A percentile compares a stretch with the other conserved stretches of the same genome.
phyloP scores from a whole-genome alignment of 2,888 invertebrate genomes.

The Acrobeloides nanus region DNA sequence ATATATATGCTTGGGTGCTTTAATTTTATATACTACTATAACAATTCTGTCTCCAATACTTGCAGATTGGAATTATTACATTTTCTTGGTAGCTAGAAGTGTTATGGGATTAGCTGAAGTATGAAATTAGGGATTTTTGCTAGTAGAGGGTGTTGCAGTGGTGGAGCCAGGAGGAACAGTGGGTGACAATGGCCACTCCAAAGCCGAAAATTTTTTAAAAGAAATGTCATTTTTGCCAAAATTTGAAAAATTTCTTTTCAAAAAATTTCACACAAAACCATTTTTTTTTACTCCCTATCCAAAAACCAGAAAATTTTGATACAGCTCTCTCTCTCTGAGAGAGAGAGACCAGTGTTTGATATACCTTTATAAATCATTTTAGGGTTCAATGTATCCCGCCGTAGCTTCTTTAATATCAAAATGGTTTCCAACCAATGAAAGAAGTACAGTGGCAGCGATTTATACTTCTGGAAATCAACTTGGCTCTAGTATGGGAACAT shows the following conservation, averaged over 20 bases:
- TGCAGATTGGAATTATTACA: conserved; percentile 26
- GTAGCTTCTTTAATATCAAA: conserved; percentile 26
- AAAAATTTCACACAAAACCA: no score
- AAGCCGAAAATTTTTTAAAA: no score
- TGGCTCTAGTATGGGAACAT: conserved; percentile 21
- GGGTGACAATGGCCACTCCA: no score
- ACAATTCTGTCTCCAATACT: conserved; percentile 29
- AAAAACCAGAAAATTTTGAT: no score
- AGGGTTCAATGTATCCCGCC: conserved; percentile 35
- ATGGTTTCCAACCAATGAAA: conserved; percentile 38
- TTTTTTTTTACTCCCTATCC: no score
- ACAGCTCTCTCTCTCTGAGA: no score
- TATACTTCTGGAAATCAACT: conserved; percentile 44
- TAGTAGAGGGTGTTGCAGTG: neutral
- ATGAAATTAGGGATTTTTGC: neutral
- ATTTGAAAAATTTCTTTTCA: no score
- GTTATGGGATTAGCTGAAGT: conserved; percentile 43
- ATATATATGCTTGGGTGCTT: conserved; percentile 22
- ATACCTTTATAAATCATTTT: no score
- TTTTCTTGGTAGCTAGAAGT: conserved; percentile 28
- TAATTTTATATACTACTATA: conserved; percentile 19
- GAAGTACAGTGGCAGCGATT: conserved; percentile 33
- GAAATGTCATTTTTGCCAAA: no score
- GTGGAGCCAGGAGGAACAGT: no score
- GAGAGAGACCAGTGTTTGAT: no score